phyloP scores from a whole-genome alignment of 2,888 invertebrate species.

The Zygogramma bicolorata region DNA sequence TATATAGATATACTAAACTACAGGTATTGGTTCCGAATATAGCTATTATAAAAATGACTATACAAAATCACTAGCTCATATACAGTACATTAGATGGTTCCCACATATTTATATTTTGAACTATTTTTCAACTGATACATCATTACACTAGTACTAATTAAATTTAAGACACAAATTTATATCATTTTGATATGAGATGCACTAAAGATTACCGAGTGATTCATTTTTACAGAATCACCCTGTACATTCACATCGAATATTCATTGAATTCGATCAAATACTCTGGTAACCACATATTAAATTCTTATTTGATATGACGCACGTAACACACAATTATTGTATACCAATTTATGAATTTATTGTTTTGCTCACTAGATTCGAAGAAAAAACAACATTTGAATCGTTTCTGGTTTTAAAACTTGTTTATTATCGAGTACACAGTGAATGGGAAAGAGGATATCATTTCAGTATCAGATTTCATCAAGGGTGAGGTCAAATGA shows the following conservation, averaged over 20 bases:
- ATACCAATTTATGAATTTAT: background rate
- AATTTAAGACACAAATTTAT: constrained; percentile 53
- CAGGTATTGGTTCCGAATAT: constrained; percentile 51
- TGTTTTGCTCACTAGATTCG: background rate
- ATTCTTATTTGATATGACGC: background rate
- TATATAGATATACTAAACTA: constrained; percentile 1
- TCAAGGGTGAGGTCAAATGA: too few species aligned
- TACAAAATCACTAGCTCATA: constrained; percentile 58
- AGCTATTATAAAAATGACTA: constrained; percentile 60
- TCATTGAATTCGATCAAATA: background rate
- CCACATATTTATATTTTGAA: constrained; percentile 40
- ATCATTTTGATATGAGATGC: constrained; percentile 22
- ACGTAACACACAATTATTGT: constrained; percentile 8
- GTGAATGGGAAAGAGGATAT: background rate
- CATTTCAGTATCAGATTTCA: too few species aligned
- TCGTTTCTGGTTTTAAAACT: background rate
- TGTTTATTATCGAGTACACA: background rate
- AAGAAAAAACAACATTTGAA: background rate
- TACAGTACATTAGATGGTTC: constrained; percentile 54
- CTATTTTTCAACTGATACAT: constrained; percentile 20
- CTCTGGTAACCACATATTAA: background rate
- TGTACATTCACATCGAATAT: background rate
- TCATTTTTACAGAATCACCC: background rate
- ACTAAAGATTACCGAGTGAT: background rate
- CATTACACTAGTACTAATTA: constrained; percentile 8